Percentiles rank a stretch among this genome's conserved stretches.
These are phyloP conservation scores for Oreochromis niloticus DNA, from an alignment of 2,113 vertebrate species.

Conservation along the genomic window DNA sequence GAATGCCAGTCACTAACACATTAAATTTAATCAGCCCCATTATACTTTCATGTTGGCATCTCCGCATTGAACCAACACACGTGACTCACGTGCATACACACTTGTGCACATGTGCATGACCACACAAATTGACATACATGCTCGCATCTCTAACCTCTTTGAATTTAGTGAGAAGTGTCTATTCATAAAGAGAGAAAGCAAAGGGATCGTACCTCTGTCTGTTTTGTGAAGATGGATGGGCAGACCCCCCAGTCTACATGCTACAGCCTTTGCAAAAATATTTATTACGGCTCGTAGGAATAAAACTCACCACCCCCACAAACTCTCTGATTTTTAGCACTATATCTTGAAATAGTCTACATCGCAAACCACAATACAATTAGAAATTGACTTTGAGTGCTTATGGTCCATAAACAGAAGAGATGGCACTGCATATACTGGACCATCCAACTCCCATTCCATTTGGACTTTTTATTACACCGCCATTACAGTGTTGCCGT, in stretches of 20 bases:
- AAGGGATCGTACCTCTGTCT: not conserved
- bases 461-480: rapidly evolving
- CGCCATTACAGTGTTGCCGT: not conserved
- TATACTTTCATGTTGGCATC: not conserved
- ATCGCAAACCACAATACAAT: not conserved
- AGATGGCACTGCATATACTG: not conserved
- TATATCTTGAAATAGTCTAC: not conserved
- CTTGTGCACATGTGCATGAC: not conserved
- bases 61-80: not conserved
- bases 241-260: not conserved
- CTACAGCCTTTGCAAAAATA: not conserved
- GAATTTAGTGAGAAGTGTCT: not conserved
- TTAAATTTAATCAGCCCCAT: not conserved
- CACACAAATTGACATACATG: not conserved
- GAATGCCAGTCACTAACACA: not conserved
- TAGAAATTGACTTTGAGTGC: not conserved
- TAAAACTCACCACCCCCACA: not conserved
- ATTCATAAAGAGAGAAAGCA: not conserved
- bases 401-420: not conserved
- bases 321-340: not conserved
- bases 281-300: rapidly evolving
- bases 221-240: not conserved
- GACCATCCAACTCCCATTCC: not conserved
- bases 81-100: not conserved
- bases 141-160: not conserved